phyloP scores from a whole-genome alignment of 1,140 invertebrate species.

The Ectropis grisescens region DNA sequence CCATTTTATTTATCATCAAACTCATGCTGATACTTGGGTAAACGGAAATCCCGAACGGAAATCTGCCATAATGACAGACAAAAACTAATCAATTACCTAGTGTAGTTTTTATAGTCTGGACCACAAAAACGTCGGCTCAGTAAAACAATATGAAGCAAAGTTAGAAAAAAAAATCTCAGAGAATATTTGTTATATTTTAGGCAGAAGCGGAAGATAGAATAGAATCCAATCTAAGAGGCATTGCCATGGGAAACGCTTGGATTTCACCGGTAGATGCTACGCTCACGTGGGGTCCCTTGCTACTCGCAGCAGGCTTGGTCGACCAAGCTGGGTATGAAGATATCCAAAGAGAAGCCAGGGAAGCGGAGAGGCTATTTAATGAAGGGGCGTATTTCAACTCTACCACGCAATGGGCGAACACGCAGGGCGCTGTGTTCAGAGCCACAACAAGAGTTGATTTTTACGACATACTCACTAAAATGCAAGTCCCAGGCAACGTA shows the following conservation, averaged over 20 bases:
- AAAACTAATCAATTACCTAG: too few relatives aligned
- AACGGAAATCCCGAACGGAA: too few relatives aligned
- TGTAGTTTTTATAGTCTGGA: too few relatives aligned
- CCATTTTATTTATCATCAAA: too few relatives aligned
- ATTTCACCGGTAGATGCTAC: constrained; percentile 87
- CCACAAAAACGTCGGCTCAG: too few relatives aligned
- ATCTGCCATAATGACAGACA: too few relatives aligned
- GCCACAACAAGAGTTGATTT: constrained; percentile 79
- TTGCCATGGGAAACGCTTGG: constrained; percentile 89
- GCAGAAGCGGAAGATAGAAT: constrained; percentile 76
- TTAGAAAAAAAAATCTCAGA: too few relatives aligned
- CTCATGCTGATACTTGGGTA: too few relatives aligned
- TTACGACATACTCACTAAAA: constrained; percentile 82
- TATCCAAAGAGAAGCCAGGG: constrained; percentile 65
- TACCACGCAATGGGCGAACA: constrained; percentile 74
- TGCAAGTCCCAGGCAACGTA: constrained; percentile 4
- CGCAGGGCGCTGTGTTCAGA: constrained; percentile 72
- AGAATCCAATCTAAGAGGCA: constrained; percentile 79
- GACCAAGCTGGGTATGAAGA: constrained; percentile 72
- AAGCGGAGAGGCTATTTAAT: constrained; percentile 69
- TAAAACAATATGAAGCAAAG: too few relatives aligned
- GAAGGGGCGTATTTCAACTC: constrained; percentile 71
- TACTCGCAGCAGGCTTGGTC: constrained; percentile 75
- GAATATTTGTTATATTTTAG: constrained; percentile 37
- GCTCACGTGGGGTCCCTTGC: constrained; percentile 83